A percentile compares a stretch with the other conserved stretches of the same genome.
These are phyloP conservation scores for Crypturellus undulatus DNA, from an alignment of 2,113 vertebrate genomes.

Conservation along the genomic window DNA sequence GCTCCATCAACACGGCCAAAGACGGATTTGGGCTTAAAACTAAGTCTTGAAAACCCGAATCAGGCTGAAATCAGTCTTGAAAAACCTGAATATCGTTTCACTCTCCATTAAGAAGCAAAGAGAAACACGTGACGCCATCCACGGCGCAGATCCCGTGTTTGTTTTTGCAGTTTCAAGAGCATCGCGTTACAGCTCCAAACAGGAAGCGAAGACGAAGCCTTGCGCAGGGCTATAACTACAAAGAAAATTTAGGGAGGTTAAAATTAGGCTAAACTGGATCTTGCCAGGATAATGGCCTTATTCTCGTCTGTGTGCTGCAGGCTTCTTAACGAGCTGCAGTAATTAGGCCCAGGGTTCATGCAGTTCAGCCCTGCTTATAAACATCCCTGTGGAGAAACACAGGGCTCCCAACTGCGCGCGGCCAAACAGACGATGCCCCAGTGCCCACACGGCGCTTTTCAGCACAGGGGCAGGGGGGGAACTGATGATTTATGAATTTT, in stretches of 20 bases:
- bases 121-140: no score
- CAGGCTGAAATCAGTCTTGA: no score
- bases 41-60: background rate
- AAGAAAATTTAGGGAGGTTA: background rate
- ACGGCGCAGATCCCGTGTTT: fast-evolving
- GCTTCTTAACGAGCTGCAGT: background rate
- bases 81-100: no score
- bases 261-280: background rate
- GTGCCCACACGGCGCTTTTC: fast-evolving
- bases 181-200: background rate
- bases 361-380: background rate
- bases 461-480: fast-evolving
- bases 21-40: fast-evolving
- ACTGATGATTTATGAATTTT: no score
- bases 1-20: background rate
- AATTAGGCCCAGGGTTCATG: background rate
- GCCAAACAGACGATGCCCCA: fast-evolving
- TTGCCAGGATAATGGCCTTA: background rate
- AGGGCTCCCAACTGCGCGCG: fast-evolving
- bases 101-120: background rate
- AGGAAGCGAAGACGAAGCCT: background rate
- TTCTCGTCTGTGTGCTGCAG: background rate
- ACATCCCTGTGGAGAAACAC: background rate
- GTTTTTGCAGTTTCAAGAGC: background rate
- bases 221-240: fast-evolving